Evolutionary conservation across 1,140 invertebrate genomes (phyloP).

Genomic region (Halictus rubicundus): DNA sequence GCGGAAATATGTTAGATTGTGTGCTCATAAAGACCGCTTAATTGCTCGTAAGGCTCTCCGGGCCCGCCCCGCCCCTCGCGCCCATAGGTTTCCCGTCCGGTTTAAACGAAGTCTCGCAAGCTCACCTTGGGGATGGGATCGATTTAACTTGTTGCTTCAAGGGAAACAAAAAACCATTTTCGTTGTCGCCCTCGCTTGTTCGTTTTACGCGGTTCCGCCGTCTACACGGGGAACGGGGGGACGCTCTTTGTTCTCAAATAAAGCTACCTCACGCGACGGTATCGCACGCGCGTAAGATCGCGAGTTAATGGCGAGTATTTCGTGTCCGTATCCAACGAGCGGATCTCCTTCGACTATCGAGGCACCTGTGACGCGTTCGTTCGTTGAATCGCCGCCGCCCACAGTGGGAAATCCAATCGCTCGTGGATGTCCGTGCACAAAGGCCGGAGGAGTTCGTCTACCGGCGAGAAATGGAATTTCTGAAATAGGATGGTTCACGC

Average conservation of each 20-base stretch:
- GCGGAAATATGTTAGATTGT: slow-evolving; percentile 50
- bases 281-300: not conserved
- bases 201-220: not conserved
- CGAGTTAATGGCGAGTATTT: not conserved
- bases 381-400: not conserved
- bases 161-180: slow-evolving; percentile 6
- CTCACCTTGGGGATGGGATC: slow-evolving; percentile 53
- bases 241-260: slow-evolving; percentile 7
- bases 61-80: not conserved
- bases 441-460: no score
- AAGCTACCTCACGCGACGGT: not conserved
- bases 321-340: no score
- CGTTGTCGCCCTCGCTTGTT: not conserved
- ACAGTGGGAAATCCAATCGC: no score
- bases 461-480: not conserved
- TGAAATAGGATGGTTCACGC: not conserved
- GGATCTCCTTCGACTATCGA: no score
- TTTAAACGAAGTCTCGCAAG: slow-evolving; percentile 53
- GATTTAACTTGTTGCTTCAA: slow-evolving; percentile 28
- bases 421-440: no score
- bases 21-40: slow-evolving; percentile 57
- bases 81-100: slow-evolving; percentile 52
- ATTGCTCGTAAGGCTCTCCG: slow-evolving; percentile 52
- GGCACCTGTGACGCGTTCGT: not conserved
- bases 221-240: not conserved